Base-by-base conservation (phyloP, 2,797 vertebrate species). In the Pitangus sulphuratus region DNA sequence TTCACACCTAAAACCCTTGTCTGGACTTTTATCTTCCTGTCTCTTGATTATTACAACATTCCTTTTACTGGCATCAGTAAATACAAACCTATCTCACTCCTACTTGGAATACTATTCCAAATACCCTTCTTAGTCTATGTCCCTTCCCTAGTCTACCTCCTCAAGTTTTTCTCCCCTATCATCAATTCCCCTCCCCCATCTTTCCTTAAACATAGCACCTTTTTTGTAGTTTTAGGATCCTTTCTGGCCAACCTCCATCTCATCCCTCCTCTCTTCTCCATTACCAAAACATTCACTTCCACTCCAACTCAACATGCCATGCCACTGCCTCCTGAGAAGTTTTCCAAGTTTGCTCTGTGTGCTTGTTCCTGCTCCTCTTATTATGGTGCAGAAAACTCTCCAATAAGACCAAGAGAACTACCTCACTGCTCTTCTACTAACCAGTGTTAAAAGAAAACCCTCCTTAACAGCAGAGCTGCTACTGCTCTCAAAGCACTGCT, bases 311-410 rank as follows among this genome's bases (percentile, higher is more conserved):
- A 53, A 39, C 25, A 30, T 2, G 10, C n/a, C 16, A 42, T 1
- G 18, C 13, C 66, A 33, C 37, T 39, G 35, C 11, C 19, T 60
- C 39, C 45, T 20, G 30, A 11, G 31, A 75, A 21, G 39, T 25
- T 48, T 65, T 56, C 78, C 80, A 77, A 81, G 53, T 61, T 42
- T 53, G 26, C 21, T 56, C 26, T 45, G 1, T 2, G 14, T 3
- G 4, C 30, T 58, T 53, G 20, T 19, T 84, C 9, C 54, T 25
- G 18, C 20, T 70, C 19, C n/a, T 65, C 50, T 30, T 30, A 51
- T 8, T 48, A 40, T 0, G 0, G 18, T 4, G 18, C n/a, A 57
- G 69, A 68, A 64, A 42, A 5, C 14, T 33, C 11, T 20, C 8
- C 17, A 3, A 6, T 2, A 17, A 76, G 31, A 90, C 30, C 25